phyloP scores from a whole-genome alignment of 2,888 invertebrate species.

The Plemyria rubiginata region DNA sequence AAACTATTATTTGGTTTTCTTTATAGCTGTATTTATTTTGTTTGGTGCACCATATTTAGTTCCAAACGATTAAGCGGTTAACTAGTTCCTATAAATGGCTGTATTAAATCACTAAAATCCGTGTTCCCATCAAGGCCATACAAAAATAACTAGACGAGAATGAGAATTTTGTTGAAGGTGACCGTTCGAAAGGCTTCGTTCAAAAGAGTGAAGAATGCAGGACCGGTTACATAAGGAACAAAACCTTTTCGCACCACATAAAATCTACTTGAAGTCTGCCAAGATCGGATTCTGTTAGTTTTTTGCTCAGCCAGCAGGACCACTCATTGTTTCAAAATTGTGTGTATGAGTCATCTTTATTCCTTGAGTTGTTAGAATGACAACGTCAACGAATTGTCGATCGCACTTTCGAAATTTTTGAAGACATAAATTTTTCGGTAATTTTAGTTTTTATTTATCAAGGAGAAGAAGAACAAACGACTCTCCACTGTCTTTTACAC shows the following conservation, averaged over 20 bases:
- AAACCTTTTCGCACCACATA: constrained; percentile 27
- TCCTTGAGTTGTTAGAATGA: too few relatives aligned
- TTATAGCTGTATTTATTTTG: constrained; percentile 1
- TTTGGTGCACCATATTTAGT: constrained; percentile 7
- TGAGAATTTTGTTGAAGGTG: constrained; percentile 30
- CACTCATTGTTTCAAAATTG: constrained; percentile 7
- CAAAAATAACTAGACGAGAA: constrained; percentile 12
- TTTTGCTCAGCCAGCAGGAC: background rate
- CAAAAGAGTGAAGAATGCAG: constrained; percentile 34
- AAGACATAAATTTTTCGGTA: too few relatives aligned
- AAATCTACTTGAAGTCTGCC: background rate
- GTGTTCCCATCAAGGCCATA: constrained; percentile 16
- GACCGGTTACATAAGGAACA: constrained; percentile 46
- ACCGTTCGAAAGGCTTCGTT: constrained; percentile 22
- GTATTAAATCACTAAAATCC: constrained; percentile 12
- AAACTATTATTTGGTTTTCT: background rate
- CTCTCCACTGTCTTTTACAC: too few relatives aligned
- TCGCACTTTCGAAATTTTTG: too few relatives aligned
- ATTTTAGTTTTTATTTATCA: too few relatives aligned
- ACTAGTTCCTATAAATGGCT: constrained; percentile 4
- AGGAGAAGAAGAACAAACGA: too few relatives aligned
- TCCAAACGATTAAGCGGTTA: constrained; percentile 4
- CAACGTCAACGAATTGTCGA: too few relatives aligned
- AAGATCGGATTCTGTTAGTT: background rate
- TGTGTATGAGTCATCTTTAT: too few relatives aligned